Evolutionary conservation across 2,113 vertebrate species (phyloP), one percentile per base, ranked within the genome.

Genomic region (Heliornis fulica): DNA sequence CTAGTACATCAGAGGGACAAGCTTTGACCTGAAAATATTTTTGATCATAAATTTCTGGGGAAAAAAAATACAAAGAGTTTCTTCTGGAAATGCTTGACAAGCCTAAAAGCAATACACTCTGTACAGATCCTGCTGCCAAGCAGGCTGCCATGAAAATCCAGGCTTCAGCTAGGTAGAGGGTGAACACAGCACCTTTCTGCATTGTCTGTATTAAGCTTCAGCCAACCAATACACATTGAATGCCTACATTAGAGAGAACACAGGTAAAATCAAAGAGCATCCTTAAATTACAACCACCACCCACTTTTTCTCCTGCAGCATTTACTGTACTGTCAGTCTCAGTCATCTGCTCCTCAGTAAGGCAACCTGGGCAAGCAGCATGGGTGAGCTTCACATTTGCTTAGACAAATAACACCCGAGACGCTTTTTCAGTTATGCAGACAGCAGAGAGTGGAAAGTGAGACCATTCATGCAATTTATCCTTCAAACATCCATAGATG

Each of bases 281-380:
- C 56, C 34, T 51, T 89, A 59, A 87, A 89, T 78, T 51, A 81
- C 64, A 94, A 50, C 60, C 41, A 63, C 38, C 79, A 90, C 18
- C 34, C 46, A 80, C 68, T 88, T 92, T 72, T 96, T 94, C 51
- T 95, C 40, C 80, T 68, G 61, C 29, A 87, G 59, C 1, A 0
- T 75, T 87, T 93, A 32, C 65, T 92, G 79, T 93, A 32, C 65
- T 92, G 79, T 91, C 85, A 72, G 74, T 83, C 76, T 94, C 89
- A 83, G 26, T 38, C 5, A 29, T 59, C 66, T 85, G 46, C 82
- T 96, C 84, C 63, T 81, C 81, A 32, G 48, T 38, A 65, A 77
- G 20, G 56, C 70, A 84, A 68, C 77, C 40, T 53, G 31, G 41
- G 43, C 34, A 79, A 80, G 56, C 46, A 32, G 31, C 54, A 59